Evolutionary conservation across 2,888 invertebrate species (phyloP).

Genomic region (Drosophila aldrichi): DNA sequence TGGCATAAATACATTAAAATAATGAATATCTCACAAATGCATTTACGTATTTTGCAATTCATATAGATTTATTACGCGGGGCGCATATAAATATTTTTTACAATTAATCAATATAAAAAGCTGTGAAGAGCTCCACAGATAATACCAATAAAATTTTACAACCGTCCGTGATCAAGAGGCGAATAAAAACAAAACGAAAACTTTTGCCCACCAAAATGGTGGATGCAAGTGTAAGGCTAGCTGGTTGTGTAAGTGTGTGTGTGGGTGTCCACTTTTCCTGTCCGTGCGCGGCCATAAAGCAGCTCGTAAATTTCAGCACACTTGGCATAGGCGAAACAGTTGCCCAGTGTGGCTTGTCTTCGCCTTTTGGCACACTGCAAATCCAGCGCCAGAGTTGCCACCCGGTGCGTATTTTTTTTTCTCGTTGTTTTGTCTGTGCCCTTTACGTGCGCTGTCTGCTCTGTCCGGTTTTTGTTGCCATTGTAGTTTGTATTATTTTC

Average conservation of each 20-base stretch:
- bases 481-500: conserved; percentile 38
- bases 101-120: conserved; percentile 64
- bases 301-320: conserved; percentile 73
- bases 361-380: conserved; percentile 35
- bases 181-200: conserved; percentile 28
- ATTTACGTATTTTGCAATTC: conserved; percentile 2
- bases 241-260: conserved; percentile 1
- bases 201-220: conserved; percentile 25
- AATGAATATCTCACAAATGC: not conserved
- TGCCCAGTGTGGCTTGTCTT: conserved; percentile 49
- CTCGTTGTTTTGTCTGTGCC: conserved; percentile 4
- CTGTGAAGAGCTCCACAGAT: conserved; percentile 28
- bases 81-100: conserved; percentile 32
- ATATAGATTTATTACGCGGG: not conserved
- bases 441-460: conserved; percentile 24
- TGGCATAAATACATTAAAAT: not conserved
- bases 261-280: conserved; percentile 37
- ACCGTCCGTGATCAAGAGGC: conserved; percentile 50
- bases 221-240: conserved; percentile 34
- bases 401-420: conserved; percentile 2
- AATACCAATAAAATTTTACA: conserved; percentile 54
- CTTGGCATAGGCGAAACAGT: conserved; percentile 44
- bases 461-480: conserved; percentile 36
- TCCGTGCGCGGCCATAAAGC: conserved; percentile 66
- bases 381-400: conserved; percentile 47